Evolutionary conservation across 2,797 vertebrate genomes (phyloP).

Genomic region (Malurus leucopterus): DNA sequence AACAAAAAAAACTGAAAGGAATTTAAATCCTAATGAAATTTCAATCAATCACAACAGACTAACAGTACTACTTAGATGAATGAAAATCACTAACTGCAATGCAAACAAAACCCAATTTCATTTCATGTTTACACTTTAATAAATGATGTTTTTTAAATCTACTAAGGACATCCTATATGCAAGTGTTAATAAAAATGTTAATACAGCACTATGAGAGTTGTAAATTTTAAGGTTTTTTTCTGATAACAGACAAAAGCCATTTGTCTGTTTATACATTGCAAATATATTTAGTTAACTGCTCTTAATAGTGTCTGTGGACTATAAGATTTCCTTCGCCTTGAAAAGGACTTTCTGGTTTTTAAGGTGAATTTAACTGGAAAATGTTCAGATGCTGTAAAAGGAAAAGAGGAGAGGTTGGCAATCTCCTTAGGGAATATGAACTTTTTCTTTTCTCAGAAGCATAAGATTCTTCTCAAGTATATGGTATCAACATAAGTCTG

Average conservation of each 20-base stretch:
- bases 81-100: neutral
- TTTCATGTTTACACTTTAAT: neutral
- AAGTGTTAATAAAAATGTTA: neutral
- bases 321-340: neutral
- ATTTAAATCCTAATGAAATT: neutral
- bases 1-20: neutral
- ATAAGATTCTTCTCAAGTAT: neutral
- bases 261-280: neutral
- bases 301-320: neutral
- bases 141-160: neutral
- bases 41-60: neutral
- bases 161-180: neutral
- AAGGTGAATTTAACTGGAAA: constrained; percentile 9
- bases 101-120: neutral
- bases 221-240: neutral
- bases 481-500: neutral
- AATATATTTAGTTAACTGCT: neutral
- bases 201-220: neutral
- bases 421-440: neutral
- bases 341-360: neutral
- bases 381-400: neutral
- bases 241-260: neutral
- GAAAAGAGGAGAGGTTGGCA: neutral
- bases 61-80: neutral
- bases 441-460: neutral